These are phyloP conservation scores for Mormyrops boulengeri DNA, from an alignment of 2,797 vertebrate species.

Conservation along the genomic window DNA sequence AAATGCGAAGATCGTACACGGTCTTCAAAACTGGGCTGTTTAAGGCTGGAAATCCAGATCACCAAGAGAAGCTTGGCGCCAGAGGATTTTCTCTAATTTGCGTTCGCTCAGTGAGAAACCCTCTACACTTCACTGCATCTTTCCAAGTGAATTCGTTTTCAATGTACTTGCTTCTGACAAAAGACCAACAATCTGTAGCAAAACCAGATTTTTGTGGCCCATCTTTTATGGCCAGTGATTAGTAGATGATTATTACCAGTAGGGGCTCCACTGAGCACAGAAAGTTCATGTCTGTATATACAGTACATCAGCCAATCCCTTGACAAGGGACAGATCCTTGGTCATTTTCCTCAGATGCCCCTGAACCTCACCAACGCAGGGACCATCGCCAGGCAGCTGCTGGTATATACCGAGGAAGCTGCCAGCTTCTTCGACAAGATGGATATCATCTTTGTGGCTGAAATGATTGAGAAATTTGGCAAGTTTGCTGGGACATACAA, in stretches of 20 bases:
- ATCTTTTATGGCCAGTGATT: not conserved
- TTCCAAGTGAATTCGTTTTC: not conserved
- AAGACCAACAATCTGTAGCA: not conserved
- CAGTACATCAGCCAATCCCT: not conserved
- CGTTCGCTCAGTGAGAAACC: not conserved
- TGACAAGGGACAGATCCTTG: not conserved
- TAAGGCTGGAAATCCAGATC: not conserved
- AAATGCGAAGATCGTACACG: not conserved
- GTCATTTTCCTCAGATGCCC: conserved; percentile 70
- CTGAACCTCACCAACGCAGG: conserved; percentile 90
- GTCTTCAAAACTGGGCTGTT: not conserved
- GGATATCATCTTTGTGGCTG: conserved; percentile 94
- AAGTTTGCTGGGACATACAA: conserved; percentile 91
- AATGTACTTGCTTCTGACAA: not conserved
- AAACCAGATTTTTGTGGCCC: not conserved
- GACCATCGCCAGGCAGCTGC: conserved; percentile 75
- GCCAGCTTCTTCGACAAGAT: conserved; percentile 97
- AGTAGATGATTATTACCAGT: not conserved
- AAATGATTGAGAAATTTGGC: conserved; percentile 97
- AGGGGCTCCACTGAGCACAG: not conserved
- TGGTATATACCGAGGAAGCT: conserved; percentile 85
- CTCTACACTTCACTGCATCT: not conserved
- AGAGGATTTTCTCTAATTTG: not conserved
- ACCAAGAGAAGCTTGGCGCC: not conserved
- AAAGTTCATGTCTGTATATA: not conserved